Evolutionary conservation across 2,797 vertebrate genomes (phyloP).

Genomic region (Sebastes cheni): DNA sequence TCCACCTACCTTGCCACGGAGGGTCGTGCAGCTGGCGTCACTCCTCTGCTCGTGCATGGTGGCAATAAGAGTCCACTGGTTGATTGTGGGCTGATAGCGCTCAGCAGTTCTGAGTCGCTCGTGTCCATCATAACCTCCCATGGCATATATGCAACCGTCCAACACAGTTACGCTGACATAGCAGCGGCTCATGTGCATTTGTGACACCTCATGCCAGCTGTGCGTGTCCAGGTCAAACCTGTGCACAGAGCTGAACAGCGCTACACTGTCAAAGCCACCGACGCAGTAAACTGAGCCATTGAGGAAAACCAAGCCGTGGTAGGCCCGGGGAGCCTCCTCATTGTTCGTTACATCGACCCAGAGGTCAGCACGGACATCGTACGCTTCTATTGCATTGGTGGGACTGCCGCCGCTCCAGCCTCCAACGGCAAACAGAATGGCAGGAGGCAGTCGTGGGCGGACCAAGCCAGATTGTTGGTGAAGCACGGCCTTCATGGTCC

Average conservation of each 20-base stretch:
- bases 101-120: conserved; percentile 82
- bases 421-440: conserved; percentile 84
- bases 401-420: conserved; percentile 80
- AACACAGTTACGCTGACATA: conserved; percentile 84
- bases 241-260: conserved; percentile 81
- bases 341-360: conserved; percentile 81
- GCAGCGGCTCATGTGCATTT: conserved; percentile 84
- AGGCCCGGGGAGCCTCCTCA: conserved; percentile 78
- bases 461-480: conserved; percentile 61
- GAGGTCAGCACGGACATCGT: conserved; percentile 74
- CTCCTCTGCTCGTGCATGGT: conserved; percentile 85
- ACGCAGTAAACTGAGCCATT: conserved; percentile 55
- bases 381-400: conserved; percentile 83
- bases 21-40: conserved; percentile 77
- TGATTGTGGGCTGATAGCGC: conserved; percentile 81
- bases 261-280: conserved; percentile 80
- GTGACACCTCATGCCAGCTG: conserved; percentile 84
- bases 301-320: conserved; percentile 80
- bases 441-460: conserved; percentile 79
- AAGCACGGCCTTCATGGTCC: conserved; percentile 75
- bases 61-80: conserved; percentile 86
- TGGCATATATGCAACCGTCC: conserved; percentile 83
- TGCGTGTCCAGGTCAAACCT: conserved; percentile 79
- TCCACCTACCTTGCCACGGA: conserved; percentile 73
- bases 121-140: conserved; percentile 86